A percentile compares a stretch with the other conserved stretches of the same genome.
phyloP scores from a whole-genome alignment of 2,888 invertebrate genomes.

The Dryococelus australis region DNA sequence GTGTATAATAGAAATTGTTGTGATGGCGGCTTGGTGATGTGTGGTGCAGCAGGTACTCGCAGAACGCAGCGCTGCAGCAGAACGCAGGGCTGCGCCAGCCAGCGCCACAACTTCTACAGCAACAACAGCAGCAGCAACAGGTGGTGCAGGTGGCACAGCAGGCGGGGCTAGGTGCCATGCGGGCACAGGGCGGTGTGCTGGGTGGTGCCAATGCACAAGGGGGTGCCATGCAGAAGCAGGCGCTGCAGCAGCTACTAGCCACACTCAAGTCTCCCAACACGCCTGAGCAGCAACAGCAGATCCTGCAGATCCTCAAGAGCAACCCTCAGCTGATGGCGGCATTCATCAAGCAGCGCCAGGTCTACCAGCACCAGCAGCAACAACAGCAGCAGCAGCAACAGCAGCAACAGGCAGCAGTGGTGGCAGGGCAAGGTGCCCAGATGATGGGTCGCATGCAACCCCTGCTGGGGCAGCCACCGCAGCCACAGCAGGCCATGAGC shows the following conservation, averaged over 20 bases:
- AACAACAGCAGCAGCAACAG: constrained; percentile 59
- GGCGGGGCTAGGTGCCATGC: constrained; percentile 48
- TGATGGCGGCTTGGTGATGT: background rate
- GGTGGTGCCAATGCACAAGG: constrained; percentile 32
- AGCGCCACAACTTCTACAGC: constrained; percentile 60
- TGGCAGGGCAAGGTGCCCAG: constrained; percentile 55
- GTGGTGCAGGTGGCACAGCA: constrained; percentile 62
- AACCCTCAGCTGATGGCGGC: constrained; percentile 96
- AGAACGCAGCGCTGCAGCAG: constrained; percentile 58
- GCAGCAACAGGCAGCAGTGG: constrained; percentile 55
- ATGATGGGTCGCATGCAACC: constrained; percentile 53
- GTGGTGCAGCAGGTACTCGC: constrained; percentile 53
- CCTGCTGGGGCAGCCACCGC: constrained; percentile 59
- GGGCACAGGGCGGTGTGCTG: constrained; percentile 43
- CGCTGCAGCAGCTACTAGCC: constrained; percentile 85
- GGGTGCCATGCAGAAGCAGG: constrained; percentile 64
- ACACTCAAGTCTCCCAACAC: constrained; percentile 89
- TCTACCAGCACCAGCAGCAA: constrained; percentile 55
- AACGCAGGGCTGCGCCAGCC: constrained; percentile 57
- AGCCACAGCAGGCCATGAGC: constrained; percentile 60
- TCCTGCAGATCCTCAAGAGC: constrained; percentile 87
- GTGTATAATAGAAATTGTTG: no score
- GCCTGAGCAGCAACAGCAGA: constrained; percentile 90
- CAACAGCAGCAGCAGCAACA: constrained; percentile 57
- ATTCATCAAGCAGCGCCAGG: constrained; percentile 88